Evolutionary conservation across 2,888 invertebrate species (phyloP).

Genomic region (Argyra leucocephala): DNA sequence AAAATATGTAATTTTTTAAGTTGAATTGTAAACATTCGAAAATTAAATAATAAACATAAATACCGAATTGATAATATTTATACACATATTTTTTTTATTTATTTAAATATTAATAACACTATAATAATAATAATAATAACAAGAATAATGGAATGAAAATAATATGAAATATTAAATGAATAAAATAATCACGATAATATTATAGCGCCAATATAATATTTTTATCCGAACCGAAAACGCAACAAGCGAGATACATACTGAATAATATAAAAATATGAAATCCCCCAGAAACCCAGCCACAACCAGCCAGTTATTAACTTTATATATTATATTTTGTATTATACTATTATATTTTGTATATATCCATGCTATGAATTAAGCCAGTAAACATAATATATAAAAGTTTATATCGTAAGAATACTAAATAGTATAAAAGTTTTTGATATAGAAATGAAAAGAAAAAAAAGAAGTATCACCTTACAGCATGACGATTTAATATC

Average conservation of each 20-base stretch:
- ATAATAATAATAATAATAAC: background rate
- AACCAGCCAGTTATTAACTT: background rate
- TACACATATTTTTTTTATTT: background rate
- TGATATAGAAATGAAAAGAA: too few relatives aligned
- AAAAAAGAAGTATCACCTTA: too few relatives aligned
- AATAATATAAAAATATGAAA: background rate
- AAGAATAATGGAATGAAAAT: background rate
- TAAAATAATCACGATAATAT: background rate
- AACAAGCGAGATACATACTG: conserved; percentile 11
- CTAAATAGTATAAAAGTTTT: background rate
- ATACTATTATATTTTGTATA: background rate
- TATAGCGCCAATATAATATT: background rate
- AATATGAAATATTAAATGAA: background rate
- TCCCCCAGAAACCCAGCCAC: conserved; percentile 1
- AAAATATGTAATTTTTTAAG: too few relatives aligned
- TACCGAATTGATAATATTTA: too few relatives aligned
- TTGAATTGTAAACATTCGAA: too few relatives aligned
- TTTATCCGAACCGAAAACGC: conserved; percentile 11
- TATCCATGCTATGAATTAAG: background rate
- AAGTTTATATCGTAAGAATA: background rate
- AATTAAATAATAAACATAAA: too few relatives aligned
- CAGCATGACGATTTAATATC: too few relatives aligned
- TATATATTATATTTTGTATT: too few relatives aligned
- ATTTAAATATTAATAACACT: background rate
- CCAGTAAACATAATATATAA: background rate